phyloP scores from a whole-genome alignment of 2,888 invertebrate species.

The Aporophyla nigra region DNA sequence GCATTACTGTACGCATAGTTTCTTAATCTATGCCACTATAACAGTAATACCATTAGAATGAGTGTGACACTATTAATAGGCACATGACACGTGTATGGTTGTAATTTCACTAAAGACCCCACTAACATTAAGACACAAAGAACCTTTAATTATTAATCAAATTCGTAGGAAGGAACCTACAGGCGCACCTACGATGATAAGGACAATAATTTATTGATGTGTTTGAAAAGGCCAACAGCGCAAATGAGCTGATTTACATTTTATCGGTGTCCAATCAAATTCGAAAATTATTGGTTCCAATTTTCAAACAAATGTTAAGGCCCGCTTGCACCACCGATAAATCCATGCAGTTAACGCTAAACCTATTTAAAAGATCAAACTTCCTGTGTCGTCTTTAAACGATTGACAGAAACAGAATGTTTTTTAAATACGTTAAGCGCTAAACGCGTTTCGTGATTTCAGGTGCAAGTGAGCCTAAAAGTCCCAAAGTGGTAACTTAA shows the following conservation, averaged over 20 bases:
- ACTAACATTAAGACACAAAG: neutral
- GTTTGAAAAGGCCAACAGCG: neutral
- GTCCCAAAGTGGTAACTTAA: neutral
- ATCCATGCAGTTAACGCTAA: neutral
- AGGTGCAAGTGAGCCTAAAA: neutral
- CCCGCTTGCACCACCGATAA: neutral
- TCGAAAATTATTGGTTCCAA: neutral
- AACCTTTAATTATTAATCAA: neutral
- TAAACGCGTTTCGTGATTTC: neutral
- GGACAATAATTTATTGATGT: constrained; percentile 22
- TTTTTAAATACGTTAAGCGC: neutral
- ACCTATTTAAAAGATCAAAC: neutral
- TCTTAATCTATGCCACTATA: neutral
- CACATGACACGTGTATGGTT: neutral
- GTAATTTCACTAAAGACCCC: neutral
- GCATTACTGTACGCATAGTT: neutral
- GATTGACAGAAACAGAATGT: neutral
- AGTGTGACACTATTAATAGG: too few species aligned
- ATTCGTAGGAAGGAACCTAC: neutral
- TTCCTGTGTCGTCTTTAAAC: neutral
- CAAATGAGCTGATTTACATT: constrained; percentile 4
- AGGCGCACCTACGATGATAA: constrained; percentile 12
- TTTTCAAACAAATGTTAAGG: neutral
- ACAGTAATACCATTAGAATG: neutral
- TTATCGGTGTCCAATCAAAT: neutral